Base-by-base conservation (phyloP, 1,140 invertebrate species). In the Drosophila nikananu region DNA sequence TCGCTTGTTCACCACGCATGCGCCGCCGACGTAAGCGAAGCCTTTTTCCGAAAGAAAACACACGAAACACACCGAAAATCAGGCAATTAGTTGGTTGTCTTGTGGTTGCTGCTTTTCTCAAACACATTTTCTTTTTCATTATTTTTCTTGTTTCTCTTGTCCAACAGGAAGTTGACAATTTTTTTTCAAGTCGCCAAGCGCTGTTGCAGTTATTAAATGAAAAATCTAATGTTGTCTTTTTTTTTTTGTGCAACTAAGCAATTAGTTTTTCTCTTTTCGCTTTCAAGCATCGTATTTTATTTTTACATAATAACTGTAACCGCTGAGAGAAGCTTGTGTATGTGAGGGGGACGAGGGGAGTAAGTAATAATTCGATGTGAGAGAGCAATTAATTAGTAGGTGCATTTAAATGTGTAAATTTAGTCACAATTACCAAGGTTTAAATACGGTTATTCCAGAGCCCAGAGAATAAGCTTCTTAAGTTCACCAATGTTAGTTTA, bases 21-120 rank as follows among this genome's bases (percentile, higher is more conserved):
- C 98, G 77, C 98, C 98, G 54, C 98, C 98, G 57, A 99, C 98
- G 93, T 99, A 99, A 23, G 98, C 98, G 93, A 99, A 99, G 93
- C 98, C 97, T 98, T 75, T 55, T 86, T 54, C 48, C 74, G 46
- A 80, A 54, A 74, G 49, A 75, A 76, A 74, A 73, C 54, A 72
- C 67, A 72, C 67, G 59, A 78, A 52, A 52, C 27, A 52, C 51
- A 52, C 75, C 77, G 72, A 83, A 81, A 81, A 90, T 74, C 57
- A 64, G 66, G 59, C 66, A 75, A 86, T 73, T 76, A 70, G 81
- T 89, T 51, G 75, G 61, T 67, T 64, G 66, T 71, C 73, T 84
- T 57, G n/a, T 19, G n/a, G 51, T 19, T 52, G n/a, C 27, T 60
- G 66, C 70, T 77, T 84, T 57, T 65, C 41, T 32, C 51, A 67